A percentile compares a stretch with the other conserved stretches of the same genome.
Conservation (phyloP, 2,113 vertebrate genomes). For the Hydrochoerus hydrochaeris region DNA sequence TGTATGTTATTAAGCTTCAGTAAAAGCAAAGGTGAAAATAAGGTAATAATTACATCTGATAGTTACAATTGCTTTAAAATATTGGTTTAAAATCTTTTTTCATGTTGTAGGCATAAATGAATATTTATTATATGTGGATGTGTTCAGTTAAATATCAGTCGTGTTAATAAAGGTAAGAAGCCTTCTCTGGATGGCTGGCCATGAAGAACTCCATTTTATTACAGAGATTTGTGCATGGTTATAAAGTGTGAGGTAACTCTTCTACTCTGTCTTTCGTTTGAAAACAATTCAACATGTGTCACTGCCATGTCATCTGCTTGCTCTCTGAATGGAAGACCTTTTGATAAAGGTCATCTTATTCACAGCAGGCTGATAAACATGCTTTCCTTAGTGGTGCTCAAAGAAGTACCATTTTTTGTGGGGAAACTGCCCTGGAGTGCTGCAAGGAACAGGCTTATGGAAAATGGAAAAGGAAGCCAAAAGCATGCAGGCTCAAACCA, state of each 20-base stretch:
- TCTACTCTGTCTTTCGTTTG: neutral
- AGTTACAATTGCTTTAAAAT: neutral
- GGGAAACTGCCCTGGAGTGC: slow-evolving; percentile 31
- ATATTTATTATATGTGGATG: neutral
- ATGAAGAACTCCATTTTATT: neutral
- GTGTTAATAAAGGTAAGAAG: neutral
- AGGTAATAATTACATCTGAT: slow-evolving; percentile 35
- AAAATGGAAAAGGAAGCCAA: slow-evolving; percentile 59
- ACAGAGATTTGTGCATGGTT: neutral
- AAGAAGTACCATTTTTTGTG: neutral
- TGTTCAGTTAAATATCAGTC: neutral
- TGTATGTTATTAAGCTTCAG: slow-evolving; percentile 2
- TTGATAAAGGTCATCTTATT: slow-evolving; percentile 27
- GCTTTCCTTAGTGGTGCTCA: neutral
- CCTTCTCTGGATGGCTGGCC: neutral
- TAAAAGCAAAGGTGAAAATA: neutral
- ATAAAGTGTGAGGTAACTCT: neutral
- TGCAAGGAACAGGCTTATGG: neutral
- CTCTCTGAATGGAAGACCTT: slow-evolving; percentile 16
- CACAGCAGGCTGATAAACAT: neutral
- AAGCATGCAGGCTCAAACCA: slow-evolving; percentile 21
- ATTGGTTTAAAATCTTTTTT: neutral
- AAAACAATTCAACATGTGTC: neutral
- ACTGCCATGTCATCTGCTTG: neutral
- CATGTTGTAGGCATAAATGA: neutral